Evolutionary conservation across 2,888 invertebrate genomes (phyloP).

Genomic region (Agonum fuliginosum): DNA sequence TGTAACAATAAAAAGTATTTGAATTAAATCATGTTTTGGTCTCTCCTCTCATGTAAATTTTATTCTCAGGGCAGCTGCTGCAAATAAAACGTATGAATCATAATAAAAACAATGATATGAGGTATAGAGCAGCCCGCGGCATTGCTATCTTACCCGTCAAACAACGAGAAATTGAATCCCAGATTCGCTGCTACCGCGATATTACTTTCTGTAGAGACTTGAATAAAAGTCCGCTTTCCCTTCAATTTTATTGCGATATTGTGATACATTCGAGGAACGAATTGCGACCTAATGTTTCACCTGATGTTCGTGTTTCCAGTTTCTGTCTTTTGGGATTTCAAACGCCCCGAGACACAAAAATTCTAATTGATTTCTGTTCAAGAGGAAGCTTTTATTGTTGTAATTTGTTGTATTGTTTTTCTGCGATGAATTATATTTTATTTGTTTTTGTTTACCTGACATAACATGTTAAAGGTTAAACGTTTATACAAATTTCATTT

Average conservation of each 20-base stretch:
- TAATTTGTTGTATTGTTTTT: too few relatives aligned
- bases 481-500: too few relatives aligned
- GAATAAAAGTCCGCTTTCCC: conserved; percentile 42
- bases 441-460: too few relatives aligned
- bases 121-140: conserved; percentile 25
- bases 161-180: conserved; percentile 55
- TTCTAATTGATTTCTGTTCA: too few relatives aligned
- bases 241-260: conserved; percentile 37
- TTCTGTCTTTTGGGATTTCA: too few relatives aligned
- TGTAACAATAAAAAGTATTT: too few relatives aligned
- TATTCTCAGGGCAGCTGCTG: conserved; percentile 32
- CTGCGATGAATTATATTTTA: too few relatives aligned
- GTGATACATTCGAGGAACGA: not conserved
- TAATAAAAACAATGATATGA: conserved; percentile 58
- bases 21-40: too few relatives aligned
- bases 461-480: too few relatives aligned
- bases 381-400: too few relatives aligned
- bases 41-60: conserved; percentile 5
- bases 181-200: not conserved
- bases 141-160: conserved; percentile 34
- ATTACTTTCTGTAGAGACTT: conserved; percentile 42
- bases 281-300: not conserved
- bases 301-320: not conserved
- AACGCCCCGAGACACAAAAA: too few relatives aligned
- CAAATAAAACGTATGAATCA: conserved; percentile 53